Evolutionary conservation across 2,888 invertebrate genomes (phyloP), one percentile per base, ranked within the genome.

Genomic region (Yponomeuta plumbellus): DNA sequence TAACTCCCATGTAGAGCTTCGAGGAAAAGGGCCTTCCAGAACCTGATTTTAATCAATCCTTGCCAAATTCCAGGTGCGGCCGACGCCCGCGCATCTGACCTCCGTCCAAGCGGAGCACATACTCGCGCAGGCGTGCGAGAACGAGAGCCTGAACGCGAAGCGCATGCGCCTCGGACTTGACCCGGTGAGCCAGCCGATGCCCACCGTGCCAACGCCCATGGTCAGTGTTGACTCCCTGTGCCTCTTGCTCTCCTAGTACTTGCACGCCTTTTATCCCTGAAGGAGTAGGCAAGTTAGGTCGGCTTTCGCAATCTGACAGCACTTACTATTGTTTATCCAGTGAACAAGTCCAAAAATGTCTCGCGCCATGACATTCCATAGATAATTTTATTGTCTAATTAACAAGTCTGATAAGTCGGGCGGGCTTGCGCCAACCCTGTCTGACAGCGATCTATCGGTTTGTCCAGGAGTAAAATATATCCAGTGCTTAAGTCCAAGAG

Each of bases 71-170:
- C 92, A 98, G 97, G 95, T 97, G 70, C 94, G 98, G 76, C 98
- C 98, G 69, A 98, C 98, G 66, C 98, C 98, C 72, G 98, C 98
- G 71, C 98, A 98, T 91, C 93, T 98, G 80, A 98, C 98, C 66
- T 98, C 98, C 73, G 97, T 98, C 73, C 97, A 98, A 88, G 98
- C 98, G 66, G 98, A 98, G 86, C 97, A 98, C 88, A 97, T 98
- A 81, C 92, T 98, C 81, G 98, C 98, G 72, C 95, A 96, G 81
- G 98, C 98, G 70, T 98, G 98, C 88, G 98, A 98, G 92, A 98
- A 98, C 85, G 98, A 98, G 92, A 97, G 97, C 88, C 96, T 97
- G 88, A 98, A 98, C 88, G 98, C 98, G 69, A 98, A 98, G 91
- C 94, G 98, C 80, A 98, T 98, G 98, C 94, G 98, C 73, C 94